Base-by-base conservation (phyloP, 2,888 invertebrate genomes). In the Cataglyphis albicans region DNA sequence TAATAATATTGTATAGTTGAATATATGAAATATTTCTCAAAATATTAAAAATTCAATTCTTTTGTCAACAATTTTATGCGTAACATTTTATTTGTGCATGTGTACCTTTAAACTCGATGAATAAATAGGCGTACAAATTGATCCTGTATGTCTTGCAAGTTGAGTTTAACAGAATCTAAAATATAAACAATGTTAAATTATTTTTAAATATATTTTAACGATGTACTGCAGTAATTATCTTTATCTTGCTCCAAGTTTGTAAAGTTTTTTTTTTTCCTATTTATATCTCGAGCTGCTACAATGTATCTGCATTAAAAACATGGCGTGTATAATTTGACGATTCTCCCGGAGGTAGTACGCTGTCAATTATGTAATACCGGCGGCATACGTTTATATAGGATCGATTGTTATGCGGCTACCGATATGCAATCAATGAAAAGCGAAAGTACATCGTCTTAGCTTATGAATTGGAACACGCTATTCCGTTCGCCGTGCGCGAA, bases 331-430 rank as follows among this genome's bases (percentile, higher is more conserved):
- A 74, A 74, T 48, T 35, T 32, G 9, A 7, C 35, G 21, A 55
- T 35, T 15, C n/a, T 68, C 41, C 35, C 15, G 29, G 38, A 55
- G 15, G 57, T 41, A 55, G 57, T 41, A 55, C 18, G 48, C 6
- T 15, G 32, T 67, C 68, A 57, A 41, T 76, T 76, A 44, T 15
- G 15, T 67, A 76, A 67, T 67, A 41, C 38, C 38, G 41, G 35
- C n/a, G 12, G 4, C 29, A 38, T 55, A 32, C 52, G 35, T 84
- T 80, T 75, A 48, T 73, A 57, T 48, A 29, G 59, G 81, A 88
- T 88, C 89, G 85, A 88, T 88, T 84, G 80, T 82, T 85, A 88
- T 78, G 85, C 87, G 78, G 80, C 81, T 83, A 67, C 25, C 18
- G 29, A 59, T 41, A 57, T 75, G 57, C 80, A 25, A 38, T 1